Conservation (phyloP, 2,113 vertebrate genomes). For the Polypterus bichir region DNA sequence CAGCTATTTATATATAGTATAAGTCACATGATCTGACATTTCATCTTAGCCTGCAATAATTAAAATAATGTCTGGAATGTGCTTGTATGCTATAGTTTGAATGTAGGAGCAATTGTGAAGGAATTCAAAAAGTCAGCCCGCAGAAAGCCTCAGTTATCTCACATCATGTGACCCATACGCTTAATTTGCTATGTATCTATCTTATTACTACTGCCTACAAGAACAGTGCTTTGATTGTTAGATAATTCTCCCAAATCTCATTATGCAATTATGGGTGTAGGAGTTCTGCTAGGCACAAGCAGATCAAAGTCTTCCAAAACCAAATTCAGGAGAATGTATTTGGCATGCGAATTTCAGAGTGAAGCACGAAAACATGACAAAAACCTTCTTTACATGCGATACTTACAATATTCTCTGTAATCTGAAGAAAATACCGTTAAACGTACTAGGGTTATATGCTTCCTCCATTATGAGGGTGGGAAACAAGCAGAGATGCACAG, state of each 20-base stretch:
- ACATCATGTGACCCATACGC: conserved; percentile 38
- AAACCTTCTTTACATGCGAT: too few species aligned
- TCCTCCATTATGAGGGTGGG: too few species aligned
- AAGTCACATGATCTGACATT: too few species aligned
- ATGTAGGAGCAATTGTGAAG: too few species aligned
- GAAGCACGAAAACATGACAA: background rate
- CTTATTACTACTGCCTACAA: conserved; percentile 36
- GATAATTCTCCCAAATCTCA: conserved; percentile 46
- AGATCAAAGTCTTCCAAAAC: conserved; percentile 25
- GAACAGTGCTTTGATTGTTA: conserved; percentile 50
- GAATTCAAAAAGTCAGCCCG: too few species aligned
- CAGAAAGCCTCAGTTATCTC: background rate
- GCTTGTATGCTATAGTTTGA: too few species aligned
- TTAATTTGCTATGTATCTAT: conserved; percentile 39
- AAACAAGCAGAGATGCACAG: conserved; percentile 26
- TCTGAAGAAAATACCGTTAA: too few species aligned
- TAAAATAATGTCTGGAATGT: too few species aligned
- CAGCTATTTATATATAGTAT: too few species aligned
- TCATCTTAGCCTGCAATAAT: too few species aligned
- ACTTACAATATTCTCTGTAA: too few species aligned
- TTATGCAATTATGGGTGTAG: conserved; percentile 40
- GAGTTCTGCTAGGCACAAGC: conserved; percentile 24
- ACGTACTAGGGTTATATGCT: too few species aligned
- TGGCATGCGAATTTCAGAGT: conserved; percentile 12
- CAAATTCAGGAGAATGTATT: conserved; percentile 18